Conservation (phyloP, 2,888 invertebrate genomes). For the Hydrotaea cyrtoneurina region DNA sequence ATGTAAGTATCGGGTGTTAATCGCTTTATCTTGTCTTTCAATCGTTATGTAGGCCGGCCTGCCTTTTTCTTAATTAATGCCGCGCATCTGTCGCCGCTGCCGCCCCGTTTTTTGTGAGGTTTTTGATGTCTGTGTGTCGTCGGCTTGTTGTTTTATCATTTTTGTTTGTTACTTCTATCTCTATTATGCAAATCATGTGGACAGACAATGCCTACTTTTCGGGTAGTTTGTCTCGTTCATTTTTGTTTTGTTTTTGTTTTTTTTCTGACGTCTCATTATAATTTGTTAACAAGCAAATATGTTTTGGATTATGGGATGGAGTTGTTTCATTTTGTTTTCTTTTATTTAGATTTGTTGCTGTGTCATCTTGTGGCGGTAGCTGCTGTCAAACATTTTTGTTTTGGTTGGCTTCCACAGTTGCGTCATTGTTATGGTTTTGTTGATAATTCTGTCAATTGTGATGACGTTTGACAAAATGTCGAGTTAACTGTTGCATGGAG, state of each 20-base stretch:
- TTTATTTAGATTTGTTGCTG: not conserved
- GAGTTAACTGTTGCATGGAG: not conserved
- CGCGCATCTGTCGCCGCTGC: not conserved
- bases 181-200: slow-evolving; percentile 15
- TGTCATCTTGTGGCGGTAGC: not conserved
- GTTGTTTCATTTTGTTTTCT: not conserved
- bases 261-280: slow-evolving; percentile 5
- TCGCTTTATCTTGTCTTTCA: not conserved
- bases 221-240: not conserved
- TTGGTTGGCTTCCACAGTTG: not conserved
- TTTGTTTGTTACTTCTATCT: not conserved
- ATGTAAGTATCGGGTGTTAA: not conserved
- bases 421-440: not conserved
- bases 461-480: not conserved
- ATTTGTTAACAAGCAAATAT: slow-evolving; percentile 1
- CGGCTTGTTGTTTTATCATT: not conserved
- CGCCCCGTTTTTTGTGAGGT: not conserved
- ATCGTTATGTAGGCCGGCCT: not conserved
- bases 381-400: not conserved
- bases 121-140: not conserved
- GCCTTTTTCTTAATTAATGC: not conserved
- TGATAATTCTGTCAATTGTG: not conserved
- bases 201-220: not conserved
- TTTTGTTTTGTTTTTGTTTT: not conserved
- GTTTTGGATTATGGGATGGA: not conserved